Percentiles rank a stretch among this genome's conserved stretches.
Conservation (phyloP, 1,140 invertebrate species). For the Bombus huntii region DNA sequence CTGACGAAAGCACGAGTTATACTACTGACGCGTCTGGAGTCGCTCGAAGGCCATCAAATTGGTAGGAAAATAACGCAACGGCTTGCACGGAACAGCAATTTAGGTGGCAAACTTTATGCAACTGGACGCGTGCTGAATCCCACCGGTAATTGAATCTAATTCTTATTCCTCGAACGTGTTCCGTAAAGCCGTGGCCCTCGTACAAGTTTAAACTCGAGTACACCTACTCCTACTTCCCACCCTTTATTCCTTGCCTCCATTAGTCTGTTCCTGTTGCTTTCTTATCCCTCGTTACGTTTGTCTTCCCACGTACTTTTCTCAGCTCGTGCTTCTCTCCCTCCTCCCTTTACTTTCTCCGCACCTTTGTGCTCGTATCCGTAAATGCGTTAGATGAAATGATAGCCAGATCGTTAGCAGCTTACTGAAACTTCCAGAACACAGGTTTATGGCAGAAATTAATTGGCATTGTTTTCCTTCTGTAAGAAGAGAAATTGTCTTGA, state of each 20-base stretch:
- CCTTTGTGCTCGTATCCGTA: background rate
- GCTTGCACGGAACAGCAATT: background rate
- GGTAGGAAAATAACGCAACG: constrained; percentile 5
- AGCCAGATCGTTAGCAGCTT: background rate
- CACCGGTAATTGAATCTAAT: constrained; percentile 64
- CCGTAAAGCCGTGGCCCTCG: constrained; percentile 40
- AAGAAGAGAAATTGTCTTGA: too few relatives aligned
- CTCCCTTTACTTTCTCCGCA: too few relatives aligned
- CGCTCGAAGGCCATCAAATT: background rate
- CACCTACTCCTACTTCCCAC: background rate
- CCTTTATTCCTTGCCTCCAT: background rate
- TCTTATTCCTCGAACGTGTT: constrained; percentile 63
- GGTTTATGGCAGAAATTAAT: too few relatives aligned
- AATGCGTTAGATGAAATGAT: background rate
- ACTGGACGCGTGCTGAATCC: constrained; percentile 48
- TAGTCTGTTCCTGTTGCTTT: background rate
- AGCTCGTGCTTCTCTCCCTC: background rate
- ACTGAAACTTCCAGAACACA: background rate
- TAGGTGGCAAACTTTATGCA: constrained; percentile 46
- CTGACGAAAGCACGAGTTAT: background rate
- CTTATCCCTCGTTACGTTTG: background rate
- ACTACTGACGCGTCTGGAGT: background rate
- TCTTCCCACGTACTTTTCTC: background rate
- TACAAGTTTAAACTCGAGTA: constrained; percentile 32
- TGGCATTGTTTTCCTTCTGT: too few relatives aligned